Evolutionary conservation across 2,888 invertebrate genomes (phyloP).

Genomic region (Agonopterix subpropinquella): DNA sequence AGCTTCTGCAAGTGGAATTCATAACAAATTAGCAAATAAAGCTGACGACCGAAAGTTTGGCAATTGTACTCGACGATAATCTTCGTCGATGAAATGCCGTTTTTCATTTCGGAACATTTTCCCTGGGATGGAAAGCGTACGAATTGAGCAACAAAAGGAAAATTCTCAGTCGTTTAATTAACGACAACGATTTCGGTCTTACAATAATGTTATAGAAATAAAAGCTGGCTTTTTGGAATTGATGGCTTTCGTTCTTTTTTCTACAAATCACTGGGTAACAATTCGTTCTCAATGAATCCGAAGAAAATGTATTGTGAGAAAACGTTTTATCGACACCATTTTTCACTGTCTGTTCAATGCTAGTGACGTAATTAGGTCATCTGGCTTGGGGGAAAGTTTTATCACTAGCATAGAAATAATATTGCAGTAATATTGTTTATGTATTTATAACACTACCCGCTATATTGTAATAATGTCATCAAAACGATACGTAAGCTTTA

Average conservation of each 20-base stretch:
- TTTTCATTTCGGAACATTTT: conserved; percentile 20
- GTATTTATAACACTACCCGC: too few relatives aligned
- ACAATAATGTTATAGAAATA: conserved; percentile 1
- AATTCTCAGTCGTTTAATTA: conserved; percentile 2
- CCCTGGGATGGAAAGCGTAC: conserved; percentile 14
- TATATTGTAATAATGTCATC: too few relatives aligned
- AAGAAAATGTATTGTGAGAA: conserved; percentile 24
- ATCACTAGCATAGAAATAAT: too few relatives aligned
- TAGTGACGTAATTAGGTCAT: conserved; percentile 18
- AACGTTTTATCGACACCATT: conserved; percentile 21
- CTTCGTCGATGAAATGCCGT: conserved; percentile 20
- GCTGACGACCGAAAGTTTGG: conserved; percentile 20
- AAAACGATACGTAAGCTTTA: too few relatives aligned
- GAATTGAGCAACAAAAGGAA: conserved; percentile 3
- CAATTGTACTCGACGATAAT: conserved; percentile 25
- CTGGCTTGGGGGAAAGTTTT: background rate
- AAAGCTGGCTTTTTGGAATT: conserved; percentile 1
- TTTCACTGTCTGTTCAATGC: conserved; percentile 19
- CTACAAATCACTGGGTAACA: conserved; percentile 20
- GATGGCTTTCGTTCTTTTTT: conserved; percentile 1
- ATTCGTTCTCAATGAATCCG: conserved; percentile 25
- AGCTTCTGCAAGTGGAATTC: conserved; percentile 20
- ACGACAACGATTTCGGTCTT: background rate
- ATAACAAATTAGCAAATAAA: conserved; percentile 34
- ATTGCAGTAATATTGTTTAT: too few relatives aligned